Base-by-base conservation (phyloP, 1,140 invertebrate genomes). In the Hormaphis cornu region DNA sequence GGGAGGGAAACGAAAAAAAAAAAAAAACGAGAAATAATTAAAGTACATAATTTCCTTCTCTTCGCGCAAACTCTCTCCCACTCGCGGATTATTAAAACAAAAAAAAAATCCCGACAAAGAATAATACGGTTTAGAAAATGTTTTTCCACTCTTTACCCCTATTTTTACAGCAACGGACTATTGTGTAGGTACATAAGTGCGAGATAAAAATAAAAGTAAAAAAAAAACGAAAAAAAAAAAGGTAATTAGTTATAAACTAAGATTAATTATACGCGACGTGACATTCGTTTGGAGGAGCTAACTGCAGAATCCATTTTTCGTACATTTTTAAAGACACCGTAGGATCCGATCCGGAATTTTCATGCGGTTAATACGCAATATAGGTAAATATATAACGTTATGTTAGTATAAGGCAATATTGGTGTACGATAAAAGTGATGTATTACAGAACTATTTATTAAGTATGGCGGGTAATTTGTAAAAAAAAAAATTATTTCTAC, bases 211-310 rank as follows among this genome's bases (percentile, higher is more conserved):
- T 50, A 33, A 50, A 66, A 44, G 22, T 20, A 59, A 14, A 53
- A 30, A 18, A 30, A 26, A 16, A 30, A n/a, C 4, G 22, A 28
- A 44, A 61, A 24, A 44, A 33, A 63, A 26, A 66, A 66, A 33
- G 61, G 61, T 66, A 66, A 66, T 66, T 66, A 66, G 61, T 66
- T 66, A 66, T 50, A 66, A 66, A 66, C 61, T 66, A 66, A 66
- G 61, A 66, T 66, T 66, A 66, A 66, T 66, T 66, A 66, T 63
- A 16, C 58, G 30, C 40, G 61, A 50, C 44, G 42, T 28, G 61
- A 50, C 61, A 48, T 66, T 66, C 44, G 61, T 66, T 66, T 24
- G 22, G 16, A 20, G 37, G 30, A 35, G 9, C 33, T 4, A 24
- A 35, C n/a, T 20, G 14, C 10, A 7, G 20, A 26, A 58, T 58